These are phyloP conservation scores for Ginglymostoma cirratum DNA, from an alignment of 2,113 vertebrate genomes.

Conservation along the genomic window DNA sequence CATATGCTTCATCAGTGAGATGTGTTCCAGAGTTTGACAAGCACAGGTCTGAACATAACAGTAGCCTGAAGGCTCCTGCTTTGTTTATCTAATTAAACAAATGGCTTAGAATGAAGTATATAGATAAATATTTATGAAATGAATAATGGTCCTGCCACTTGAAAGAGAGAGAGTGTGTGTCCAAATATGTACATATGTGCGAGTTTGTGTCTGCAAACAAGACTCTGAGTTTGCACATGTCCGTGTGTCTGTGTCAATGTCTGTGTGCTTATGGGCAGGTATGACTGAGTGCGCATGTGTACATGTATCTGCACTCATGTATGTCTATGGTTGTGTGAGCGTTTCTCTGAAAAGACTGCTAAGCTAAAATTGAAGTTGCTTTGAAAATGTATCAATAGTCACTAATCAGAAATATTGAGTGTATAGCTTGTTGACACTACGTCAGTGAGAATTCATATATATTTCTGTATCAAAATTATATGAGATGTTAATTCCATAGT, in stretches of 20 bases:
- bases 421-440: background rate
- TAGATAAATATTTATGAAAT: slow-evolving; percentile 2
- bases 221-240: background rate
- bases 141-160: background rate
- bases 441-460: background rate
- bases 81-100: background rate
- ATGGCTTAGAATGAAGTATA: background rate
- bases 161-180: background rate
- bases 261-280: too few species aligned
- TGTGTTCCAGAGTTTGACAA: background rate
- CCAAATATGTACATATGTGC: too few species aligned
- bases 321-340: background rate
- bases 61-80: background rate
- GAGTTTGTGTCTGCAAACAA: background rate
- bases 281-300: background rate
- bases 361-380: background rate
- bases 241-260: background rate
- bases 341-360: background rate
- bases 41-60: background rate
- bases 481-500: background rate
- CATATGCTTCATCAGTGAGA: background rate
- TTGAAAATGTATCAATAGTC: background rate
- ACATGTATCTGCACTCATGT: background rate
- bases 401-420: background rate
- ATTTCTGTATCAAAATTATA: background rate